Evolutionary conservation across 2,888 invertebrate species (phyloP).

Genomic region (Andrena flavipes): DNA sequence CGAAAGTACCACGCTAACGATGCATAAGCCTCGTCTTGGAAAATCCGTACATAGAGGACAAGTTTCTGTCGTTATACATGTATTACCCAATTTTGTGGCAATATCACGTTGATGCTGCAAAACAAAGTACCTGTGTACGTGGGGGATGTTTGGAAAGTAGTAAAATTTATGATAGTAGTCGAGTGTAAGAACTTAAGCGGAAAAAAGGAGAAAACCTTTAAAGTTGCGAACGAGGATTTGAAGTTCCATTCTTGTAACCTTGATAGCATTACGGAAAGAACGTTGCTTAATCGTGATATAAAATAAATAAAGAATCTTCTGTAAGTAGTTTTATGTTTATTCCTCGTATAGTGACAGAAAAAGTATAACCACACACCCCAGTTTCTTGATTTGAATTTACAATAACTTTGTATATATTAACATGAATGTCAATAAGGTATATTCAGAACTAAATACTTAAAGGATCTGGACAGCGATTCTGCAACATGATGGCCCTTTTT

Average conservation of each 20-base stretch:
- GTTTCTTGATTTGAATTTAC: too few relatives aligned
- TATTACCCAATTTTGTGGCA: conserved; percentile 7
- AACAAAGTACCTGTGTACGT: conserved; percentile 25
- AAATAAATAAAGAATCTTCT: not conserved
- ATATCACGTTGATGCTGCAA: conserved; percentile 31
- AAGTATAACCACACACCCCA: too few relatives aligned
- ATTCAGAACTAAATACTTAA: too few relatives aligned
- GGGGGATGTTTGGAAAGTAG: conserved; percentile 17
- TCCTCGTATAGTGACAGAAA: not conserved
- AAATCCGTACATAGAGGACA: conserved; percentile 13
- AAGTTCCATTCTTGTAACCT: not conserved
- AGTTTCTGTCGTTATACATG: conserved; percentile 3
- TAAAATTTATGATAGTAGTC: conserved; percentile 31
- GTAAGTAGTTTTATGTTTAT: not conserved
- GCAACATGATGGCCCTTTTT: too few relatives aligned
- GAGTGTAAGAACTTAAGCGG: not conserved
- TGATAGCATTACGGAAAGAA: not conserved
- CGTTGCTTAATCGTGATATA: not conserved
- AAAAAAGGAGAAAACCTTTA: not conserved
- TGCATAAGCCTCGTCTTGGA: conserved; percentile 11
- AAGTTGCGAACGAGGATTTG: conserved; percentile 1
- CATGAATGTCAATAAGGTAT: too few relatives aligned
- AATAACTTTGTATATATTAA: too few relatives aligned
- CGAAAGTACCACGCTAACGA: conserved; percentile 19
- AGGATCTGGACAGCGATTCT: too few relatives aligned